A percentile compares a stretch with the other conserved stretches of the same genome.
phyloP scores from a whole-genome alignment of 2,113 vertebrate species.

The Oophaga pumilio region DNA sequence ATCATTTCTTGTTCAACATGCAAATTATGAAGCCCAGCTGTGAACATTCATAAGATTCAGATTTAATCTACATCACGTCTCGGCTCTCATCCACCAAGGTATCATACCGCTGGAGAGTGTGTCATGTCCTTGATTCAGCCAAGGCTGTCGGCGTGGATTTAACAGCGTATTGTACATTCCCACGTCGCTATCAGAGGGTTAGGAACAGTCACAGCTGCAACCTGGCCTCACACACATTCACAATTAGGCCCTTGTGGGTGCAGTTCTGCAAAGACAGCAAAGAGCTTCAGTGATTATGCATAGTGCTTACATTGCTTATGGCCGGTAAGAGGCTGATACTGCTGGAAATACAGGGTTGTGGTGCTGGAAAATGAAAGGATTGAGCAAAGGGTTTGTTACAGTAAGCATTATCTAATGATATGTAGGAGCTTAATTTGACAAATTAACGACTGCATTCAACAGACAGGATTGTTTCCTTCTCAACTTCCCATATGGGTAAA shows the following conservation, averaged over 20 bases:
- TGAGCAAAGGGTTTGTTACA: neutral
- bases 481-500: too few species aligned
- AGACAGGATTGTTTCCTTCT: neutral
- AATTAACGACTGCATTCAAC: neutral
- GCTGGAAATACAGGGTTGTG: neutral
- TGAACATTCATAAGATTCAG: constrained; percentile 53
- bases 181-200: neutral
- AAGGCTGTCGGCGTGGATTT: constrained; percentile 14
- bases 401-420: neutral
- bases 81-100: constrained; percentile 49
- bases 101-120: constrained; percentile 55
- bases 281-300: neutral
- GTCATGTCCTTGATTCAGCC: constrained; percentile 2
- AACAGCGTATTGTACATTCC: neutral
- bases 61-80: constrained; percentile 55
- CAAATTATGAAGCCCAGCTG: constrained; percentile 16
- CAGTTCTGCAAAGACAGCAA: neutral
- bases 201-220: constrained; percentile 9
- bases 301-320: neutral
- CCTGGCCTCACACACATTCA: neutral
- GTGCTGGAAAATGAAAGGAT: neutral
- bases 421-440: neutral
- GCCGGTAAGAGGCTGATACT: neutral
- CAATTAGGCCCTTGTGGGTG: constrained; percentile 12
- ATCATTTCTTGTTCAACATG: neutral